Evolutionary conservation across 2,797 vertebrate genomes (phyloP).

Genomic region (Myotis planiceps): DNA sequence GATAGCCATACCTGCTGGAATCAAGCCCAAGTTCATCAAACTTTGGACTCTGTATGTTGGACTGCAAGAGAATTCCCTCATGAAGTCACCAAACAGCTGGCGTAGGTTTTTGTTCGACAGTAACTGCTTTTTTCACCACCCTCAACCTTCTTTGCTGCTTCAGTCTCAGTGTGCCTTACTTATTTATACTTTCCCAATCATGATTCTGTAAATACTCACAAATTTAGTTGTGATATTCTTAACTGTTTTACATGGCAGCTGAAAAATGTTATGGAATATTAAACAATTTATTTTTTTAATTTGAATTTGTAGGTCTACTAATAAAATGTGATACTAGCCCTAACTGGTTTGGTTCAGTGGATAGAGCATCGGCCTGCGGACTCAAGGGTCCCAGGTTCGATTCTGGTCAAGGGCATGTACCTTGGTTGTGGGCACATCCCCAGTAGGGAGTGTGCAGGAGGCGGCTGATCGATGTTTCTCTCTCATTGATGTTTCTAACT

Average conservation of each 20-base stretch:
- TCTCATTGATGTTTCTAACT: too few species aligned
- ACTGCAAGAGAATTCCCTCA: slow-evolving; percentile 6
- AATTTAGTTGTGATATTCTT: background rate
- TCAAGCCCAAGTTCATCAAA: slow-evolving; percentile 49
- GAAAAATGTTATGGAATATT: background rate
- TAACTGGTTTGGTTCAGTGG: too few species aligned
- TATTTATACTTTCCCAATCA: background rate
- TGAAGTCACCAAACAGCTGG: slow-evolving; percentile 48
- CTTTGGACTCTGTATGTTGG: background rate
- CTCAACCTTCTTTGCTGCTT: background rate
- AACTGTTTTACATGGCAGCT: background rate
- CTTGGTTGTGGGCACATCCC: too few species aligned
- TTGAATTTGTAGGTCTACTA: background rate
- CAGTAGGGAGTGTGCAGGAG: too few species aligned
- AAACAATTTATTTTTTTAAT: background rate
- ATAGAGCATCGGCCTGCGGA: too few species aligned
- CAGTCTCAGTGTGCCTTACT: background rate
- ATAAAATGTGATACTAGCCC: background rate
- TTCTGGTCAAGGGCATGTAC: too few species aligned
- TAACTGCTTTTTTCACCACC: slow-evolving; percentile 27
- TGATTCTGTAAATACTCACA: background rate
- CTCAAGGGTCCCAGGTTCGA: too few species aligned
- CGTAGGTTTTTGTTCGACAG: background rate
- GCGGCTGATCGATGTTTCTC: too few species aligned
- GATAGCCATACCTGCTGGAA: slow-evolving; percentile 55